Conservation (phyloP, 2,797 vertebrate genomes). For the Syndactyla subalaris region DNA sequence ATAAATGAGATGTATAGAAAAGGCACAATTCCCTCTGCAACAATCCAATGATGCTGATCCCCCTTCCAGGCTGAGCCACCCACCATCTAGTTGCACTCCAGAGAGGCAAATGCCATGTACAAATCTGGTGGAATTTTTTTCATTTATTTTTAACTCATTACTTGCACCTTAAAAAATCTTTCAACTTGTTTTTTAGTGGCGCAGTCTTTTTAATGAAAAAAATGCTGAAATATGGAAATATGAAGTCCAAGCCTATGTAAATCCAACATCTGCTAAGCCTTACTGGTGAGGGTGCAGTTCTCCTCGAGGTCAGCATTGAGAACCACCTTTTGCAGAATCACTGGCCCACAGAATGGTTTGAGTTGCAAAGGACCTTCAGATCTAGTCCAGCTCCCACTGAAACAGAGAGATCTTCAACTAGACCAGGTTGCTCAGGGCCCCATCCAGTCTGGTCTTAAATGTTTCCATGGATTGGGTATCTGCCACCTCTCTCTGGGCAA, state of each 20-base stretch:
- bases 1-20: slow-evolving; percentile 25
- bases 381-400: background rate
- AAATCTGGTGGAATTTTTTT: background rate
- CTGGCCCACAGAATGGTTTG: background rate
- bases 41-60: background rate
- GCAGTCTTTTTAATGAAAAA: background rate
- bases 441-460: too few species aligned
- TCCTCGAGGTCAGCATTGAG: background rate
- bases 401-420: background rate
- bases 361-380: background rate
- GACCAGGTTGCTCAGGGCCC: background rate
- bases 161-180: background rate
- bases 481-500: background rate
- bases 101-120: background rate
- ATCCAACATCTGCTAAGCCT: background rate
- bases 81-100: background rate
- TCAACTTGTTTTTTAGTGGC: background rate
- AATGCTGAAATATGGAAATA: background rate
- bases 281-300: background rate
- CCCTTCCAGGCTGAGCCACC: background rate
- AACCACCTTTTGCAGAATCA: background rate
- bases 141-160: background rate
- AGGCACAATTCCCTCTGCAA: background rate
- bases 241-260: background rate
- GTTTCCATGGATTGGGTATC: background rate